Evolutionary conservation across 2,888 invertebrate species (phyloP).

Genomic region (Bellardia bayeri): DNA sequence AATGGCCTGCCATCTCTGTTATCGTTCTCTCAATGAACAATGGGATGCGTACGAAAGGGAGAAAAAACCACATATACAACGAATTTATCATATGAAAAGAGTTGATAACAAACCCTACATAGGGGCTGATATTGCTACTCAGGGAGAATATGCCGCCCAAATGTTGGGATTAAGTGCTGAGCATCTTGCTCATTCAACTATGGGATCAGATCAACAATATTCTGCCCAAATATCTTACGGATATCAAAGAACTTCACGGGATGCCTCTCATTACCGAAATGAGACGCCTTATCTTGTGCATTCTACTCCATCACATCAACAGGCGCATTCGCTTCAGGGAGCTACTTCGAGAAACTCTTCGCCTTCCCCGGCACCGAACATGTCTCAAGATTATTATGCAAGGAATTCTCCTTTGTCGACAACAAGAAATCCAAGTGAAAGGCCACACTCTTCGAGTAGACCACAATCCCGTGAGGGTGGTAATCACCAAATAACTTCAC

Average conservation of each 20-base stretch:
- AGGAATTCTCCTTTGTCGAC: conserved; percentile 76
- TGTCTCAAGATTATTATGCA: conserved; percentile 79
- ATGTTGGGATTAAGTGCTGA: conserved; percentile 91
- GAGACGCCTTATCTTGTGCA: conserved; percentile 79
- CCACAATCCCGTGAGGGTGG: conserved; percentile 82
- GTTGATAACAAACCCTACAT: conserved; percentile 95
- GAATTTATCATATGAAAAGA: conserved; percentile 96
- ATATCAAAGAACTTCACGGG: conserved; percentile 53
- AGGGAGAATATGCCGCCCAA: conserved; percentile 96
- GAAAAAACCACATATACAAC: conserved; percentile 92
- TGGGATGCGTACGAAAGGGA: conserved; percentile 96
- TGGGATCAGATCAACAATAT: conserved; percentile 73
- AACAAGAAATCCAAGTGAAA: conserved; percentile 64
- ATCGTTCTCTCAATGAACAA: conserved; percentile 93
- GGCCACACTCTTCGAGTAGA: conserved; percentile 77
- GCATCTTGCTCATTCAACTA: conserved; percentile 79
- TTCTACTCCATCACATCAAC: conserved; percentile 81
- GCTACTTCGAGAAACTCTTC: conserved; percentile 65
- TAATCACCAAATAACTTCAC: conserved; percentile 76
- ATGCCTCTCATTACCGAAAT: conserved; percentile 73
- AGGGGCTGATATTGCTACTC: conserved; percentile 94
- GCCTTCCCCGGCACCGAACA: conserved; percentile 63
- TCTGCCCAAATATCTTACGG: conserved; percentile 68
- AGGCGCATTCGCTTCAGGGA: conserved; percentile 66
- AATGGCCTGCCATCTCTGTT: conserved; percentile 93